phyloP scores from a whole-genome alignment of 2,797 vertebrate species.

The Dendrocincla fuliginosa region DNA sequence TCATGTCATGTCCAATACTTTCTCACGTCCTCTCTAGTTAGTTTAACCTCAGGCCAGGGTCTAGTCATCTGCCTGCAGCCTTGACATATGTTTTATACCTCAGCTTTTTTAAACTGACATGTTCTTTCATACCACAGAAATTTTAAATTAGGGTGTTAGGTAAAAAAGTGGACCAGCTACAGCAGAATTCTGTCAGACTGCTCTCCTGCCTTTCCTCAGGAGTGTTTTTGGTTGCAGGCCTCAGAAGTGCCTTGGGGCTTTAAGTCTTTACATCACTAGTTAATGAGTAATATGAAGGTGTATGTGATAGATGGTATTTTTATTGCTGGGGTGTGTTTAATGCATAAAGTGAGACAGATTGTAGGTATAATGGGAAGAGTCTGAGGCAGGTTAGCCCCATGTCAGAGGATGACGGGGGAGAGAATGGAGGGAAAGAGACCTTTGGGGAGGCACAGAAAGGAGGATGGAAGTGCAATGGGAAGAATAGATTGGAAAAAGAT shows the following conservation, averaged over 20 bases:
- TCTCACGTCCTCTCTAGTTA: background rate
- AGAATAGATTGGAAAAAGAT: background rate
- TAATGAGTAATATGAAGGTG: background rate
- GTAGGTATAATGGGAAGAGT: background rate
- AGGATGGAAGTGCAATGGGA: background rate
- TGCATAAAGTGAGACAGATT: background rate
- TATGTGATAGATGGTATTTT: background rate
- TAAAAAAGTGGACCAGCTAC: background rate
- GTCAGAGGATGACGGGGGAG: background rate
- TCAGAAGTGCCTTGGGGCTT: background rate
- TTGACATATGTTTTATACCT: background rate
- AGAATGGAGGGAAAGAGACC: background rate
- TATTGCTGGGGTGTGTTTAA: background rate
- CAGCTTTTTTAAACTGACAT: background rate
- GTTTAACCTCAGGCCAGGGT: background rate
- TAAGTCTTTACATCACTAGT: background rate
- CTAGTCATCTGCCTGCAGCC: background rate
- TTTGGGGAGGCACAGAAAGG: background rate
- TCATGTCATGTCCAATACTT: background rate
- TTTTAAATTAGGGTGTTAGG: background rate
- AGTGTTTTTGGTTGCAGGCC: background rate
- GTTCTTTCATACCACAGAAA: background rate
- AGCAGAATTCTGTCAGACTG: background rate
- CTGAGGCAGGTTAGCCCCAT: background rate
- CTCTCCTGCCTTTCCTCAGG: background rate